Evolutionary conservation across 2,797 vertebrate genomes (phyloP).

Genomic region (Periparus ater): DNA sequence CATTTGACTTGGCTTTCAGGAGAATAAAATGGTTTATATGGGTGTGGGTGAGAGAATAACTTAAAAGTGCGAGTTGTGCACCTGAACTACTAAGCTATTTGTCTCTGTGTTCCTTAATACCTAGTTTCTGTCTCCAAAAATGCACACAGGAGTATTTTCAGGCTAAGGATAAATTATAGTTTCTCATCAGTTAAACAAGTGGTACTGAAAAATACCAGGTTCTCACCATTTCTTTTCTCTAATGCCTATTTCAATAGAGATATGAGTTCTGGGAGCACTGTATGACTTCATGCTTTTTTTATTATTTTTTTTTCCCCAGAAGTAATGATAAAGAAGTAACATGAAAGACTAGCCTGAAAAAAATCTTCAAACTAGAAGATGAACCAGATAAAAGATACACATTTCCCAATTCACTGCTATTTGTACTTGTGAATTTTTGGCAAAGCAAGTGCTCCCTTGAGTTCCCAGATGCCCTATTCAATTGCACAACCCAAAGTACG

Average conservation of each 20-base stretch:
- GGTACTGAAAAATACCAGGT: conserved; percentile 59
- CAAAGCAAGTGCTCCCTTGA: not conserved
- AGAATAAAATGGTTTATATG: not conserved
- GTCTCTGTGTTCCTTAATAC: conserved; percentile 1
- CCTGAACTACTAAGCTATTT: conserved; percentile 6
- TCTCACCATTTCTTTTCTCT: conserved; percentile 30
- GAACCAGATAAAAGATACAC: conserved; percentile 27
- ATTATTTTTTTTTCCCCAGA: not conserved
- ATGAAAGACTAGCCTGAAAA: conserved; percentile 48
- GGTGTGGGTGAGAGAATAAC: not conserved
- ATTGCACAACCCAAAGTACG: not conserved
- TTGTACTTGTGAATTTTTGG: conserved; percentile 18
- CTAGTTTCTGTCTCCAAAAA: conserved; percentile 13
- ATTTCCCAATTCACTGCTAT: conserved; percentile 31
- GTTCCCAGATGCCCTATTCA: conserved; percentile 15
- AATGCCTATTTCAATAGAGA: conserved; percentile 49
- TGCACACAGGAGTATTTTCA: not conserved
- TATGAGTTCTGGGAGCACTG: conserved; percentile 25
- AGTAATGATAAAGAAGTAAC: conserved; percentile 54
- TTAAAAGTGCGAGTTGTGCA: not conserved
- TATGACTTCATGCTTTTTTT: conserved; percentile 46
- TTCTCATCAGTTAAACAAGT: conserved; percentile 10
- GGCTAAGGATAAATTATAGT: not conserved
- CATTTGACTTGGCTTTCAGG: conserved; percentile 1
- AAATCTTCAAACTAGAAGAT: conserved; percentile 47